These are phyloP conservation scores for Triops longicaudatus DNA, from an alignment of 1,140 invertebrate genomes.

Conservation along the genomic window DNA sequence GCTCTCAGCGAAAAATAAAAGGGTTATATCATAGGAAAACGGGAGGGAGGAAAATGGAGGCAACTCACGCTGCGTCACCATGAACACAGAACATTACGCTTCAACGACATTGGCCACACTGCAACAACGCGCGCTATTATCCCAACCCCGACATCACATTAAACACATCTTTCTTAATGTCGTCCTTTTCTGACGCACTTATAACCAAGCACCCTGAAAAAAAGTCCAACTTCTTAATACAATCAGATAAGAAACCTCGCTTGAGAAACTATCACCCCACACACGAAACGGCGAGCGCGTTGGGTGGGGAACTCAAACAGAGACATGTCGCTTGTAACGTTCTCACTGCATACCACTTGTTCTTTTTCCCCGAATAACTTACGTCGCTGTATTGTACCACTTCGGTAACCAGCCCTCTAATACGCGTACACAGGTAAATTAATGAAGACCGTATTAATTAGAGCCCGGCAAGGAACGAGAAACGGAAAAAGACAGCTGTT, in stretches of 20 bases:
- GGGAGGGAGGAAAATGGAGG: neutral
- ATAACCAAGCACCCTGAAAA: neutral
- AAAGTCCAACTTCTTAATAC: neutral
- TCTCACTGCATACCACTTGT: no score
- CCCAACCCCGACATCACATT: neutral
- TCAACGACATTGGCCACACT: constrained; percentile 7
- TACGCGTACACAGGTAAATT: neutral
- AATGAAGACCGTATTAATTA: neutral
- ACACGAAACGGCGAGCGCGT: neutral
- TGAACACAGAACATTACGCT: constrained; percentile 7
- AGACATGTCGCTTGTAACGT: no score
- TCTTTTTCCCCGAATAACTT: no score
- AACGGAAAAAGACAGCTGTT: neutral
- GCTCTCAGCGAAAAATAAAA: neutral
- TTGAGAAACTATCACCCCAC: neutral
- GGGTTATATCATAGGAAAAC: constrained; percentile 2
- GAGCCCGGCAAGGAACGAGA: neutral
- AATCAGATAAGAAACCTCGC: neutral
- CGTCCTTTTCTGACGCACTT: neutral
- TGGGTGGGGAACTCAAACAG: neutral
- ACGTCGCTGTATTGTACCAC: no score
- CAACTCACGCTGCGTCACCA: constrained; percentile 10
- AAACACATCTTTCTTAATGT: constrained; percentile 13
- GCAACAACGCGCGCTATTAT: neutral
- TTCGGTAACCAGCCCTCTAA: neutral